Conservation (phyloP, 2,797 vertebrate species). For the Acanthurus leucopareius region DNA sequence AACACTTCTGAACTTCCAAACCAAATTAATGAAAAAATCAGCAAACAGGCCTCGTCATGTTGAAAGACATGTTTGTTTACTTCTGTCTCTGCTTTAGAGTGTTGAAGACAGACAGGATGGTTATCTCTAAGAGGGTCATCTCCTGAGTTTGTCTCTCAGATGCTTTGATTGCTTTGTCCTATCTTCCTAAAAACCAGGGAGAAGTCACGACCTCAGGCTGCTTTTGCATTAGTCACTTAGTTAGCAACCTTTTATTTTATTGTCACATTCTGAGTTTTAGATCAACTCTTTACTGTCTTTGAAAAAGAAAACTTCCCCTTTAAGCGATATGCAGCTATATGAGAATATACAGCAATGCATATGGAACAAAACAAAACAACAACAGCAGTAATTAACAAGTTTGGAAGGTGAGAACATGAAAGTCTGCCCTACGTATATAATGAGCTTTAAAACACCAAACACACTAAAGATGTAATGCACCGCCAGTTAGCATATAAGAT, state of each 20-base stretch:
- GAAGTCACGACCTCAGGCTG: slow-evolving; percentile 7
- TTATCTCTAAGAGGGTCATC: slow-evolving; percentile 61
- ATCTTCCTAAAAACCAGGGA: slow-evolving; percentile 20
- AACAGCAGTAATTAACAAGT: slow-evolving; percentile 14
- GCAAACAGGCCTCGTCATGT: slow-evolving; percentile 19
- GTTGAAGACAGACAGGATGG: slow-evolving; percentile 58
- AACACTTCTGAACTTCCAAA: slow-evolving; percentile 1
- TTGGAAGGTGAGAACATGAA: slow-evolving; percentile 1
- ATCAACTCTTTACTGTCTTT: not conserved
- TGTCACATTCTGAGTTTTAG: not conserved
- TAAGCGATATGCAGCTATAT: not conserved
- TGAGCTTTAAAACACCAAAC: slow-evolving; percentile 14
- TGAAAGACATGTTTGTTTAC: slow-evolving; percentile 44
- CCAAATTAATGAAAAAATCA: not conserved
- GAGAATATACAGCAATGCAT: not conserved
- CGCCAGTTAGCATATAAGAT: not conserved
- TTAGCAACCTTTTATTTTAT: not conserved
- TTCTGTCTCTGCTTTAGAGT: slow-evolving; percentile 33
- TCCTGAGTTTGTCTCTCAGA: slow-evolving; percentile 21
- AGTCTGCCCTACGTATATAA: not conserved
- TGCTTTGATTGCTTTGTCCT: slow-evolving; percentile 53
- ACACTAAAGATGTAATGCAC: not conserved
- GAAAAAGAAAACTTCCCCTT: not conserved
- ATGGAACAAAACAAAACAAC: not conserved
- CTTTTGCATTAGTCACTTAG: not conserved